Base-by-base conservation (phyloP, 2,888 invertebrate species). In the Terebella lapidaria region DNA sequence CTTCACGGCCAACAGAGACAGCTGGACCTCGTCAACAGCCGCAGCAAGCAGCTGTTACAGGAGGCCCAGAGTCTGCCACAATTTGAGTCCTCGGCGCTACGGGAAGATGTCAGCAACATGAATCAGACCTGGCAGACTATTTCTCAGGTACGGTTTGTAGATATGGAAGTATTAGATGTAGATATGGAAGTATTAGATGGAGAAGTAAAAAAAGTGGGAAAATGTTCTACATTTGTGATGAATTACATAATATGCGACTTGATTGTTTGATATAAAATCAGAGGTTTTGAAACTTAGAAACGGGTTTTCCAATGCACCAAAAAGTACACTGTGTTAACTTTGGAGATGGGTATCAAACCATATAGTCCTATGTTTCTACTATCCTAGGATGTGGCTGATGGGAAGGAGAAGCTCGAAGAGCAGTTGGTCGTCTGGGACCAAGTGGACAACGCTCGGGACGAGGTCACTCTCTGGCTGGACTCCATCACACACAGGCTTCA, bases 391-490 rank as follows among this genome's bases (percentile, higher is more conserved):
- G 47, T 66, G 46, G 35, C 52, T n/a, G 60, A 53, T 24, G 56
- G 26, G 3, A 27, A 58, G 3, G 60, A 35, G 18, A 24, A 25
- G 20, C 57, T 67, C 55, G 94, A 95, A 81, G 90, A 91, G 0
- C 92, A 94, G 80, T 84, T 89, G 0, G 88, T 91, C n/a, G 89
- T 94, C 57, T 94, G 94, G 93, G 89, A 91, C 72, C 92, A 94
- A 78, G 89, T 95, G 35, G 90, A 92, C 69, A 90, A 91, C 61
- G 87, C 88, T 0, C 91, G 91, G 75, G 88, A 89, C 65, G 91
- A 91, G 75, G 83, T 94, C 2, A 81, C 89, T 0, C 86, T 87
- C 25, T 95, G 95, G 95, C 76, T 94, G 3, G 86, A 87, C 61
- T 89, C 90, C 74, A 92, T 90, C 25, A 89, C 89, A 60, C 87